phyloP scores from a whole-genome alignment of 2,797 vertebrate genomes.

The Sparus aurata region DNA sequence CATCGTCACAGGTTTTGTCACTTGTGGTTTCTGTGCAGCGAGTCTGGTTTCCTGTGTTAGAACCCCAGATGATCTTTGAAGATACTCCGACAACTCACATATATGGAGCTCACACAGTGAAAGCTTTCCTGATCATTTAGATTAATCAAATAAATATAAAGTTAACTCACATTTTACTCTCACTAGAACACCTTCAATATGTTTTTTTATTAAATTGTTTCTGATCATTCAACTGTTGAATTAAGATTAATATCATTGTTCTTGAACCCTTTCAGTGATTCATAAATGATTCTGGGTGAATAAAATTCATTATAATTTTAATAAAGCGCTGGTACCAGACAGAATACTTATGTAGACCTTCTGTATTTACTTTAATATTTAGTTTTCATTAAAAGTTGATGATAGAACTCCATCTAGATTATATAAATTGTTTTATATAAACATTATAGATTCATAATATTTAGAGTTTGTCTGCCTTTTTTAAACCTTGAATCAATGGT shows the following conservation, averaged over 20 bases:
- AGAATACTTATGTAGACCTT: not conserved
- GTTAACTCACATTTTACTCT: not conserved
- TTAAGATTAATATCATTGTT: not conserved
- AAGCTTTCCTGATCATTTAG: not conserved
- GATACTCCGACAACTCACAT: not conserved
- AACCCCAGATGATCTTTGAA: not conserved
- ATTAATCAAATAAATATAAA: not conserved
- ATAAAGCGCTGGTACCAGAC: not conserved
- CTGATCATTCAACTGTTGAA: not conserved
- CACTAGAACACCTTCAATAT: not conserved
- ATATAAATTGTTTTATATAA: too few relatives aligned
- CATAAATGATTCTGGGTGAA: not conserved
- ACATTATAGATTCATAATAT: not conserved
- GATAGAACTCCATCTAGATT: not conserved
- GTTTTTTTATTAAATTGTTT: not conserved
- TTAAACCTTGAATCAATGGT: not conserved
- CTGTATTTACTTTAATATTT: too few relatives aligned
- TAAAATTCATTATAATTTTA: not conserved
- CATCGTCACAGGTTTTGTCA: not conserved
- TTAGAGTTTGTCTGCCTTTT: not conserved
- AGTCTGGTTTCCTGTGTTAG: slow-evolving; percentile 3
- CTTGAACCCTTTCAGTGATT: not conserved
- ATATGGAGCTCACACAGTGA: too few relatives aligned
- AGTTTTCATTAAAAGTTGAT: not conserved
- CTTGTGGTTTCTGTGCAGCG: not conserved